Base-by-base conservation (phyloP, 2,797 vertebrate genomes). In the Siniperca scherzeri region DNA sequence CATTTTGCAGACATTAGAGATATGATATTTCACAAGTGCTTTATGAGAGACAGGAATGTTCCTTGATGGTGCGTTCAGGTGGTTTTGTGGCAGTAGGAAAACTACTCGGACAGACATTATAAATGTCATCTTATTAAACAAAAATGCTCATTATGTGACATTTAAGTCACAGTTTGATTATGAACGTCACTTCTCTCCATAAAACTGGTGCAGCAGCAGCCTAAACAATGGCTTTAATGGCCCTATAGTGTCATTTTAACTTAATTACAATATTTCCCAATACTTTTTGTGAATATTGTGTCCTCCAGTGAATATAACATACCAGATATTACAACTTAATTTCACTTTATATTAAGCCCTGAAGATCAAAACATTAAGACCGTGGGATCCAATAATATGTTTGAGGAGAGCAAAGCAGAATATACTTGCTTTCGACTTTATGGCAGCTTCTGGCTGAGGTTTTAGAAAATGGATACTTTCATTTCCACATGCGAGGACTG, bases 321-420 rank as follows among this genome's bases (percentile, higher is more conserved):
- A 30, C 30, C 30, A 30, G 30, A 30, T 12, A 44, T 53, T 21
- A 42, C 12, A 57, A 68, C 30, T 61, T 68, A 3, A 50, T 65
- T n/a, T 13, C 2, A n/a, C 22, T 64, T 57, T 25, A 64, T 50
- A 50, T 57, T 3, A 42, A 36, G 7, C 65, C 70, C 60, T 27
- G 22, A 22, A 77, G 68, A 52, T 77, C 2, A 33, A 44, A 52
- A 66, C 60, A 66, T 71, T 59, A 65, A 50, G 61, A 11, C 4
- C 30, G 55, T 67, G 36, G 21, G 46, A 46, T 61, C 27, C 16
- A 53, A 13, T 46, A 46, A 38, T 27, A 55, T 5, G 1, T n/a
- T n/a, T 40, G 40, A 25, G 7, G 22, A 38, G 52, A 77, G 42
- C 12, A 40, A 10, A 25, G 7, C 50, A 27, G 38, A 25, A 50